Evolutionary conservation across 2,113 vertebrate species (phyloP).

Genomic region (Alligator mississippiensis): DNA sequence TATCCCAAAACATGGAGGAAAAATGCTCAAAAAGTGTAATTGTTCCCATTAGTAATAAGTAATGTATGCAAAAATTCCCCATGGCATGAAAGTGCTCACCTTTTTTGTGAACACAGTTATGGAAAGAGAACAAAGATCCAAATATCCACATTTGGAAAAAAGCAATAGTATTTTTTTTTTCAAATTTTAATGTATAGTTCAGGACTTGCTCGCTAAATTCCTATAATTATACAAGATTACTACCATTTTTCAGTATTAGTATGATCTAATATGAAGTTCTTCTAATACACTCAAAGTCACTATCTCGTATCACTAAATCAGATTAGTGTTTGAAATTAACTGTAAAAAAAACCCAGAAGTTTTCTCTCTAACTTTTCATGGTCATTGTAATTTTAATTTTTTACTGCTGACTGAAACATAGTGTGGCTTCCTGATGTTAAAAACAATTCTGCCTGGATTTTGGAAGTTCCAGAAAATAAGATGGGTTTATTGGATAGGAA

Average conservation of each 20-base stretch:
- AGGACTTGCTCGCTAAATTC: not conserved
- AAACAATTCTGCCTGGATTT: not conserved
- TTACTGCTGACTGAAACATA: not conserved
- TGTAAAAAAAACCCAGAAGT: not conserved
- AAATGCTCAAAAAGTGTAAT: not conserved
- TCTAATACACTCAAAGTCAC: not conserved
- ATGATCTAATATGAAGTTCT: not conserved
- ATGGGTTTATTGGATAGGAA: not conserved
- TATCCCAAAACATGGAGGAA: not conserved
- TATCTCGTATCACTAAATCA: not conserved
- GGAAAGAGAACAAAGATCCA: not conserved
- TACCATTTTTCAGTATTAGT: not conserved
- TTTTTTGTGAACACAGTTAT: not conserved
- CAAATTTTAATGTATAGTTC: not conserved
- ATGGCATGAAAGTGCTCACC: not conserved
- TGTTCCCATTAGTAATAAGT: not conserved
- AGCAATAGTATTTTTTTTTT: not conserved
- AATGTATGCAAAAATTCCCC: not conserved
- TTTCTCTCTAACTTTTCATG: not conserved
- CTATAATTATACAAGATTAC: not conserved
- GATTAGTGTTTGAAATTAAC: not conserved
- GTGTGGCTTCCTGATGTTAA: not conserved
- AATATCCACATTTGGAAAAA: not conserved
- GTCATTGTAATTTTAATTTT: not conserved
- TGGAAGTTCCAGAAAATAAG: not conserved